Evolutionary conservation across 92 coral and sea anemone genomes (phyloP), one percentile per base, ranked within the genome.

Genomic region (Porites rus): DNA sequence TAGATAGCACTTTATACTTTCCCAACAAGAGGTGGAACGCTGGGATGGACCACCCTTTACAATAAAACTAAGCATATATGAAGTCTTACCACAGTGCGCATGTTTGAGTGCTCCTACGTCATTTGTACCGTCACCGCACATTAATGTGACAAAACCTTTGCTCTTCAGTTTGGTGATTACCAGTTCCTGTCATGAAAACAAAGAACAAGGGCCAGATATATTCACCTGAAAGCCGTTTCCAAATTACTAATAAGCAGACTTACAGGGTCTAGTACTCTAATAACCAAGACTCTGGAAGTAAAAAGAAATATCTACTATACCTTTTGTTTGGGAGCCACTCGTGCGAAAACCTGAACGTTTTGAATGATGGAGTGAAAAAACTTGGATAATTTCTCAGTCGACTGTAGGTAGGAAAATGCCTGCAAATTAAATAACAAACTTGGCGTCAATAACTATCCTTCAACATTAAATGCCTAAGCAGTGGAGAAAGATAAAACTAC

Each of bases 71-170:
- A 66, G 38, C 28, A 69, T 67, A 22, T 25, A 31, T 9, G 7
- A 21, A 54, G 69, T 64, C 99, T 74, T 69, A 97, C 99, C 99
- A 87, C 97, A 96, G 86, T 97, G 94, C 72, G 99, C 99, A 84
- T 97, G 99, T 77, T 95, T 97, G 52, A 97, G 95, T 74, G 99
- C 99, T 75, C 99, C 99, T 6, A 97, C 99, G 74, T 97, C 99
- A 81, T 97, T 97, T 21, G 99, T 97, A 6, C 99, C 99, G 71
- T 97, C 99, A 60, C 99, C 99, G 75, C 99, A 97, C 99, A 97
- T 97, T 8, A 97, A 86, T 6, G 99, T 97, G 24, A 95, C 92
- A 80, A 91, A 97, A 11, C 99, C 99, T 79, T 90, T 94, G 77
- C 98, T 92, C 89, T 97, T 97, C 7, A 97, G 92, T 71, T 89